Base-by-base conservation (phyloP, 35 echinoderm and acorn worm species). In the Ophioderma brevispina region DNA sequence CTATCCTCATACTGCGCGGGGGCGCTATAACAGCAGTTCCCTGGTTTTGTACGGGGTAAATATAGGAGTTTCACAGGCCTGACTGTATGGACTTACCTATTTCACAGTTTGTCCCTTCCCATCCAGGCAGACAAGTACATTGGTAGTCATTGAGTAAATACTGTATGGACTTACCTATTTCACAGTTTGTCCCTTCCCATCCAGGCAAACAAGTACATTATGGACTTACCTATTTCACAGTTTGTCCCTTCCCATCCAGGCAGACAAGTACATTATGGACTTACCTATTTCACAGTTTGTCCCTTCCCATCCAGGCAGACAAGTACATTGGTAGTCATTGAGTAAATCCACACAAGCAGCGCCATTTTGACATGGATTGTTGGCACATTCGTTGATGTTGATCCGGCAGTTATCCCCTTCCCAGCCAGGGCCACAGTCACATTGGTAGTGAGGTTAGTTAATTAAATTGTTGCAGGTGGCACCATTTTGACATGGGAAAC, bases 311-410 rank as follows among this genome's bases (percentile, higher is more conserved):
- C 46, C 46, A 8, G 46, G 46, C 46, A 52, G 21, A 52, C 46
- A 52, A 8, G 8, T 8, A 52, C 46, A 52, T 52, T 52, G 8
- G 21, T 52, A 52, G 8, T 21, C 46, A 21, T 52, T 21, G 21
- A 52, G 8, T 21, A 52, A 52, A 21, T 52, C 46, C 46, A 52
- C 46, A 52, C 92, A 94, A 31, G 92, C 85, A 33, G 78, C 92
- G 33, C 49, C 88, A 55, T 94, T 94, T 40, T 91, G 81, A 38
- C 92, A 94, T 15, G 92, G 92, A 33, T 91, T 82, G 76, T 75
- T 90, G 42, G 18, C 64, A 42, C 92, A 94, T 81, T 81, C 46
- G 21, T 52, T 52, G 46, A 52, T 52, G 46, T 52, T 52, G 46
- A 21, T 52, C 46, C 21, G 8, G 46, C 46, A 52, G 46, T 52